Percentiles rank a stretch among this genome's conserved stretches.
phyloP scores from a whole-genome alignment of 1,140 invertebrate genomes.

The Drosophila arawakana region DNA sequence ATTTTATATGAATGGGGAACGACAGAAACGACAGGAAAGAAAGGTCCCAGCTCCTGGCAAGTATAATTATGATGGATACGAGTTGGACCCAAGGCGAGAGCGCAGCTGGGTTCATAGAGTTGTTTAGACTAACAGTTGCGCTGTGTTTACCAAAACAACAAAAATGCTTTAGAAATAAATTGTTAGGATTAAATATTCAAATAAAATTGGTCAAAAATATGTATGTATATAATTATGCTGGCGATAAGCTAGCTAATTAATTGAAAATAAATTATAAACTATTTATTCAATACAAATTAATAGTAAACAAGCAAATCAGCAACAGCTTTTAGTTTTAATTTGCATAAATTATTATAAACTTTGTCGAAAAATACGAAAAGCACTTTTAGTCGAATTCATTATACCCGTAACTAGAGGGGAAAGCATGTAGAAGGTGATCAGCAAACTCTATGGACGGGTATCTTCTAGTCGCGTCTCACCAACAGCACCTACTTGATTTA shows the following conservation, averaged over 20 bases:
- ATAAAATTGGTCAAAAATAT: background rate
- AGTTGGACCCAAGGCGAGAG: conserved; percentile 8
- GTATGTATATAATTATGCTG: background rate
- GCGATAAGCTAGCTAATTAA: background rate
- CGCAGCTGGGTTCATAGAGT: background rate
- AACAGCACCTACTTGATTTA: background rate
- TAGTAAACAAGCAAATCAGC: background rate
- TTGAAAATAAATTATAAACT: background rate
- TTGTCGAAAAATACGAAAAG: background rate
- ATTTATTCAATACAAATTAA: background rate
- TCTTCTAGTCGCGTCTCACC: no score
- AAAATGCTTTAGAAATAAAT: background rate
- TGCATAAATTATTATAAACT: conserved; percentile 4
- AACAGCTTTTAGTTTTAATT: background rate
- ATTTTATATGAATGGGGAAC: conserved; percentile 62
- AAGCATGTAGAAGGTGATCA: no score
- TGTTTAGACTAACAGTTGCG: background rate
- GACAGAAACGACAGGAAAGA: conserved; percentile 28
- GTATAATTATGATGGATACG: conserved; percentile 42
- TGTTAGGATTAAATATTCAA: no score
- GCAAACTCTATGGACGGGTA: no score
- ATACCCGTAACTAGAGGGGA: no score
- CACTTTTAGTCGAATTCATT: no score
- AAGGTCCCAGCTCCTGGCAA: conserved; percentile 14
- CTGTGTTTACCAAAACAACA: background rate